Evolutionary conservation across 1,140 invertebrate genomes (phyloP).

Genomic region (Asobara japonica): DNA sequence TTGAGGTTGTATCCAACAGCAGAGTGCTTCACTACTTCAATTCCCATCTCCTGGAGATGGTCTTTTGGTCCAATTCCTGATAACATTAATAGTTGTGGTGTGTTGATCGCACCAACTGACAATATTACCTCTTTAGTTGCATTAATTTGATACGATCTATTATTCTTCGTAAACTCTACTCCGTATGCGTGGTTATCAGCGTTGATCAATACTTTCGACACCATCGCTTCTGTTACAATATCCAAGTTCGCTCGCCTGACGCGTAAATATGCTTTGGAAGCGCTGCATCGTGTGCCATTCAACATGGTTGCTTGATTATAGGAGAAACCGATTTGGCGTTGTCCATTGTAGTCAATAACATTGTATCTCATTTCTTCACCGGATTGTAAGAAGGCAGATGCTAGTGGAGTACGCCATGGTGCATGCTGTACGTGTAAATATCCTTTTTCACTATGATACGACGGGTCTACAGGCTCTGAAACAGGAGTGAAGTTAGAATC

Average conservation of each 20-base stretch:
- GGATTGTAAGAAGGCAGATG: slow-evolving; percentile 68
- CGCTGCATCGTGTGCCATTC: slow-evolving; percentile 72
- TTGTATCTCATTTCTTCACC: slow-evolving; percentile 68
- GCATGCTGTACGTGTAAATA: slow-evolving; percentile 59
- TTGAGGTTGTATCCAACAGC: slow-evolving; percentile 77
- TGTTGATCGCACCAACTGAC: slow-evolving; percentile 75
- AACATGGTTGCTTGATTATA: slow-evolving; percentile 75
- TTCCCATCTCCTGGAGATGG: slow-evolving; percentile 74
- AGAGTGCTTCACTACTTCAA: slow-evolving; percentile 73
- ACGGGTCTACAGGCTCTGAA: too few relatives aligned
- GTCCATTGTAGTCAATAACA: slow-evolving; percentile 68
- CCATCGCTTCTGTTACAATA: slow-evolving; percentile 71
- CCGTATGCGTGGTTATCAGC: slow-evolving; percentile 66
- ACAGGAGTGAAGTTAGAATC: too few relatives aligned
- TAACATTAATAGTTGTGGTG: slow-evolving; percentile 77
- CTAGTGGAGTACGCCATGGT: slow-evolving; percentile 60
- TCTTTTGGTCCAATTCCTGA: slow-evolving; percentile 80
- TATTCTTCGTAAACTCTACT: slow-evolving; percentile 69
- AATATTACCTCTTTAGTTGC: slow-evolving; percentile 75
- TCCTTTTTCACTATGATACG: slow-evolving; percentile 60
- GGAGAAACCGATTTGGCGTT: slow-evolving; percentile 67
- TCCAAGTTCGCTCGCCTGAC: slow-evolving; percentile 75
- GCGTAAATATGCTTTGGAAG: slow-evolving; percentile 71
- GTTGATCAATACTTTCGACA: slow-evolving; percentile 71
- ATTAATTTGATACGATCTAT: slow-evolving; percentile 59